These are phyloP conservation scores for Aphaenogaster floridana DNA, from an alignment of 1,140 invertebrate genomes.

Conservation along the genomic window DNA sequence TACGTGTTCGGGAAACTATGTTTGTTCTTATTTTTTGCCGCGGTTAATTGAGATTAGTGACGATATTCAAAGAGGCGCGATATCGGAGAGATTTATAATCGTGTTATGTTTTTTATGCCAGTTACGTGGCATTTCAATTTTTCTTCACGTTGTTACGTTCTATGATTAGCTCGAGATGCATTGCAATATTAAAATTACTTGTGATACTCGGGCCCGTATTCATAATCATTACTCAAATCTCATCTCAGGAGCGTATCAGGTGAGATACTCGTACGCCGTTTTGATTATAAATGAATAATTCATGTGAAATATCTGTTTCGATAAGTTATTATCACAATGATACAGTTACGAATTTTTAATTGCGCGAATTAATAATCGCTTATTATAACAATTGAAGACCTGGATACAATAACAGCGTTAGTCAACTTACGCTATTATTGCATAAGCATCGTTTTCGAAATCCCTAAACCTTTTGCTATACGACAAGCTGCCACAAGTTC, in stretches of 20 bases:
- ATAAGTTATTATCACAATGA: background rate
- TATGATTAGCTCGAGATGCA: background rate
- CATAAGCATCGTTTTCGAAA: no score
- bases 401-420: no score
- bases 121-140: constrained; percentile 37
- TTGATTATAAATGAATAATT: background rate
- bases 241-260: background rate
- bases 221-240: background rate
- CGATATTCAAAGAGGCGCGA: constrained; percentile 57
- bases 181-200: constrained; percentile 10
- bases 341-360: background rate
- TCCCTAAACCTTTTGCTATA: no score
- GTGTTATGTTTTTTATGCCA: constrained; percentile 34
- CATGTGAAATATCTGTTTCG: background rate
- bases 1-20: constrained; percentile 43
- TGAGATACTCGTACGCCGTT: background rate
- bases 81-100: constrained; percentile 50
- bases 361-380: background rate
- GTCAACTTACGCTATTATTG: no score
- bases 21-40: constrained; percentile 54
- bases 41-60: constrained; percentile 54
- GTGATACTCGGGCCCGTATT: background rate
- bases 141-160: constrained; percentile 14
- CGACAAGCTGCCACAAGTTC: no score
- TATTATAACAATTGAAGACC: background rate